These are phyloP conservation scores for Tolmerus cingulatus DNA, from an alignment of 2,888 invertebrate genomes.

Conservation along the genomic window DNA sequence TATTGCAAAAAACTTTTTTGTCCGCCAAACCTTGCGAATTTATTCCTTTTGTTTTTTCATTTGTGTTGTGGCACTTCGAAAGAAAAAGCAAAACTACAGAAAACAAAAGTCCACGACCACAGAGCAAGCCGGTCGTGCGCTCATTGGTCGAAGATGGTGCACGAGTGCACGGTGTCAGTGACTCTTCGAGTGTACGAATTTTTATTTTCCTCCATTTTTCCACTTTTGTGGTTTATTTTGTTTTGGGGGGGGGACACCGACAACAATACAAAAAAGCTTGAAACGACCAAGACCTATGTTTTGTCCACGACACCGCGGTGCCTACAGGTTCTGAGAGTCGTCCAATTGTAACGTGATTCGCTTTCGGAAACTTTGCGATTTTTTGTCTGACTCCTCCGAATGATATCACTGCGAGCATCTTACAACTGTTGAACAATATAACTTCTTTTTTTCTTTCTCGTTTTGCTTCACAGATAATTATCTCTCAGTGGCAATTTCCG, in stretches of 20 bases:
- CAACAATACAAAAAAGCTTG: neutral
- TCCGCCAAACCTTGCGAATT: neutral
- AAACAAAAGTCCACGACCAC: neutral
- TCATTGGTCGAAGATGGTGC: neutral
- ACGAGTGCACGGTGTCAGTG: neutral
- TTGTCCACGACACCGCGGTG: neutral
- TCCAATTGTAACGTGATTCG: neutral
- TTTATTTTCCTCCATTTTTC: neutral
- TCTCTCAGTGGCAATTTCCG: neutral
- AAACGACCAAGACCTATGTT: neutral
- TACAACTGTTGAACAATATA: neutral
- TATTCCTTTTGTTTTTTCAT: neutral
- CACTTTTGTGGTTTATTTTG: neutral
- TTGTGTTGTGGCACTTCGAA: neutral
- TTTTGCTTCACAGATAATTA: neutral
- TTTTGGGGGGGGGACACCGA: neutral
- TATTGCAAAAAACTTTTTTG: neutral
- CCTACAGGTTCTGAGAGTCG: neutral
- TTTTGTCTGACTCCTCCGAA: neutral
- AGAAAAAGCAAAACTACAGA: neutral
- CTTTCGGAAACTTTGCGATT: neutral
- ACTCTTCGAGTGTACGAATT: neutral
- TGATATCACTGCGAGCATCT: neutral
- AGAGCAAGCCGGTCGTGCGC: neutral
- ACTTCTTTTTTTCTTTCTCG: neutral